Evolutionary conservation across 2,797 vertebrate species (phyloP).

Genomic region (Okamejei kenojei): DNA sequence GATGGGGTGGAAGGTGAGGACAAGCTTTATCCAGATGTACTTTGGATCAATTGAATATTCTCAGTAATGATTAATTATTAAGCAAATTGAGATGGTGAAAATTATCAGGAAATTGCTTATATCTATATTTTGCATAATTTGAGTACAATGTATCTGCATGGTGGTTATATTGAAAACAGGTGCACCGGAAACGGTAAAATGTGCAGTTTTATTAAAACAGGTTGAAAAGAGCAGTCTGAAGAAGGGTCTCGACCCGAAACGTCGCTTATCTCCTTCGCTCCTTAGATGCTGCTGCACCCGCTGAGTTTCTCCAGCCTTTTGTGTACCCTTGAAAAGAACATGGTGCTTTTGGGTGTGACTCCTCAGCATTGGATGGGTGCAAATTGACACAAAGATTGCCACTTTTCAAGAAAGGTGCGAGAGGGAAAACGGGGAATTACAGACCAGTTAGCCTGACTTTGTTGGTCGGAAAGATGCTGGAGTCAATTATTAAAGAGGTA

Average conservation of each 20-base stretch:
- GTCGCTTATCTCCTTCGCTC: too few relatives aligned
- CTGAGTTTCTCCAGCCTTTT: too few relatives aligned
- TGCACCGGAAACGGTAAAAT: neutral
- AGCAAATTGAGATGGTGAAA: neutral
- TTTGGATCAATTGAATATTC: neutral
- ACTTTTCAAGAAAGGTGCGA: too few relatives aligned
- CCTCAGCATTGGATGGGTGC: neutral
- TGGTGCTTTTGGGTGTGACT: neutral
- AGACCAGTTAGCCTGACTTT: too few relatives aligned
- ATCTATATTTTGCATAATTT: neutral
- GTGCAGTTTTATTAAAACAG: neutral
- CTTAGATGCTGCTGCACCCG: too few relatives aligned
- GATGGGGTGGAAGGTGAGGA: neutral
- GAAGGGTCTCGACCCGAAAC: too few relatives aligned
- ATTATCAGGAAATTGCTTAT: neutral
- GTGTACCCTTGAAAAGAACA: neutral
- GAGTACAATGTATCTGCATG: neutral
- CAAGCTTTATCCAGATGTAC: neutral
- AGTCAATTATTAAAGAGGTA: too few relatives aligned
- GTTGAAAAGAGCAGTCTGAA: neutral
- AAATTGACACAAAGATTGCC: neutral
- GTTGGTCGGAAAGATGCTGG: too few relatives aligned
- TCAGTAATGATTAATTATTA: neutral
- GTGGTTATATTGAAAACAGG: neutral
- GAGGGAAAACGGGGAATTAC: too few relatives aligned